Evolutionary conservation across 2,113 vertebrate species (phyloP), one percentile per base, ranked within the genome.

Genomic region (Prunella fulvescens): DNA sequence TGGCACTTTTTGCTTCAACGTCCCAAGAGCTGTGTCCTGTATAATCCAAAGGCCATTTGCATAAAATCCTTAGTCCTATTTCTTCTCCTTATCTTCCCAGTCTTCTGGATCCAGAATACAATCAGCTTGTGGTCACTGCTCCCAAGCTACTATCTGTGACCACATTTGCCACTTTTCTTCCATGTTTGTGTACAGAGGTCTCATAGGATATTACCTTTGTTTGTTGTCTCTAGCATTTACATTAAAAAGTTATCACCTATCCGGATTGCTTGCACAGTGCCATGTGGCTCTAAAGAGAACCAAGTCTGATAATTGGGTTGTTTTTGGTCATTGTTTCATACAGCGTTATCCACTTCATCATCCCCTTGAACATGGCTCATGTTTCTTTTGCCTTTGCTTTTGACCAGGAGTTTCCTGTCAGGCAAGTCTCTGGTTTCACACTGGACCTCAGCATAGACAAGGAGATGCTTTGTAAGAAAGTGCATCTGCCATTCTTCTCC

Each of bases 311-410:
- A 33, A 54, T 5, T 0, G 6, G 6, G 18, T 60, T 60, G 54
- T 1, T 96, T 93, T 90, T 64, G 50, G 28, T 78, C 9, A 17
- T 23, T 81, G 15, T 31, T 84, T 71, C 39, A 26, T 70, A 25
- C 42, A 64, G 33, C 39, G 6, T 51, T 91, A 64, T 51, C 29
- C 12, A 17, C 47, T 45, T 81, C 1, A 7, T 77, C 0, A 0
- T 57, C 44, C 19, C 28, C 13, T 57, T 40, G 44, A 39, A 45
- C 40, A 2, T 42, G 37, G 47, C 48, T 65, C 16, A 0, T 33
- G 40, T 69, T 62, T n/a, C 56, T 78, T 91, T 91, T 84, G 24
- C 50, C 31, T 95, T 93, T 86, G 47, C 11, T 64, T 89, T 89
- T 71, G 47, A 67, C 14, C 6, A 28, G 29, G 37, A 85, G 22